Percentiles rank a stretch among this genome's conserved stretches.
Evolutionary conservation across 1,140 invertebrate genomes (phyloP).

Genomic region (Trachymyrmex cornetzi): DNA sequence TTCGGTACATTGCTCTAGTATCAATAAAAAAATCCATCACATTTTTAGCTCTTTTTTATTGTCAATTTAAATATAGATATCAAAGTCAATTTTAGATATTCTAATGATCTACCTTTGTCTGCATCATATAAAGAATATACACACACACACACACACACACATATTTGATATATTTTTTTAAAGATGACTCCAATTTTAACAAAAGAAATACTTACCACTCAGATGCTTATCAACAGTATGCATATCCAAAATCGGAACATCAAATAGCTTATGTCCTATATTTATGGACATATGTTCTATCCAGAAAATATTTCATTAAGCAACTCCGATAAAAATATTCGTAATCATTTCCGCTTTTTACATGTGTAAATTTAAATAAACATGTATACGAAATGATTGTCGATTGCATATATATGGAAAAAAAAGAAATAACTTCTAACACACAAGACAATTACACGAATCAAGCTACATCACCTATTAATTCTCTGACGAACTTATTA

Average conservation of each 20-base stretch:
- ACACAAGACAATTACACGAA: background rate
- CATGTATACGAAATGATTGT: background rate
- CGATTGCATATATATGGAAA: background rate
- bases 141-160: too few relatives aligned
- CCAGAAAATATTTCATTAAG: constrained; percentile 1
- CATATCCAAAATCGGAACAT: too few relatives aligned
- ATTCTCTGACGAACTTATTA: constrained; percentile 45
- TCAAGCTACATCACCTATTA: constrained; percentile 32
- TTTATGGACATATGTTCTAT: too few relatives aligned
- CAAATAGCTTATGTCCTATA: too few relatives aligned
- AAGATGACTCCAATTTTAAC: background rate
- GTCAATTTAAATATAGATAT: constrained; percentile 32
- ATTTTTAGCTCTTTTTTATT: background rate
- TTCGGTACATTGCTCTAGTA: constrained; percentile 48
- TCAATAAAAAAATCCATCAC: constrained; percentile 44
- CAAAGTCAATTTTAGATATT: constrained; percentile 15
- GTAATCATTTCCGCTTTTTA: background rate
- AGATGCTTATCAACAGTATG: too few relatives aligned
- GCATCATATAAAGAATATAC: background rate
- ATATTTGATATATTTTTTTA: background rate
- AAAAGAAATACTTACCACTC: background rate
- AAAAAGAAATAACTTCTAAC: background rate
- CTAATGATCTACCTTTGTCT: background rate
- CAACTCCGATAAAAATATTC: background rate
- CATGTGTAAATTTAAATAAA: constrained; percentile 8